Conservation (phyloP, 1,140 invertebrate species). For the Maconellicoccus hirsutus region DNA sequence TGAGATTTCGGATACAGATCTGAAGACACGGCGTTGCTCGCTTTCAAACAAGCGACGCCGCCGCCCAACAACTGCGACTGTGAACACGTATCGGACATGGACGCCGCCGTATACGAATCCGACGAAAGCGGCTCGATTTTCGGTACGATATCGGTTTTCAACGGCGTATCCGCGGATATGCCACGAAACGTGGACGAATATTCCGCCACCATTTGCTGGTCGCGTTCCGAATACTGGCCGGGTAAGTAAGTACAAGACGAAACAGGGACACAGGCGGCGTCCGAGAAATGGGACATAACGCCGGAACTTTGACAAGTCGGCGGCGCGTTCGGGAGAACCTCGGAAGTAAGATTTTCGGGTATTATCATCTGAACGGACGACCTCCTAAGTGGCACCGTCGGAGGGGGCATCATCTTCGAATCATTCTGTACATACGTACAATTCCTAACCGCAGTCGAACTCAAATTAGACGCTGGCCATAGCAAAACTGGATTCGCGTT, state of each 20-base stretch:
- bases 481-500: conserved; percentile 26
- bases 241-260: background rate
- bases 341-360: too few relatives aligned
- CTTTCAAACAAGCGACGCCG: too few relatives aligned
- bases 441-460: background rate
- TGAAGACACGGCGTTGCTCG: too few relatives aligned
- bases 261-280: background rate
- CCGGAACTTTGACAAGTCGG: background rate
- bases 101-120: background rate
- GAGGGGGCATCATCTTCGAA: conserved; percentile 27
- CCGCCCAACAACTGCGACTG: too few relatives aligned
- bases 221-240: too few relatives aligned
- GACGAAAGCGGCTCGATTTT: background rate
- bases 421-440: background rate
- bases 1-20: too few relatives aligned
- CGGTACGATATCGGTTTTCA: conserved; percentile 20
- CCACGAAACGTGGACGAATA: background rate
- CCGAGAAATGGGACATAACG: background rate
- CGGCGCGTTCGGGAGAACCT: background rate
- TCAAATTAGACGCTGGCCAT: conserved; percentile 24
- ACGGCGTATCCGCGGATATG: conserved; percentile 16
- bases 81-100: too few relatives aligned
- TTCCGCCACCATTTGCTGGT: too few relatives aligned
- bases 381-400: conserved; percentile 23
- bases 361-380: conserved; percentile 25